Evolutionary conservation across 1,140 invertebrate genomes (phyloP).

Genomic region (Hestina assimilis): DNA sequence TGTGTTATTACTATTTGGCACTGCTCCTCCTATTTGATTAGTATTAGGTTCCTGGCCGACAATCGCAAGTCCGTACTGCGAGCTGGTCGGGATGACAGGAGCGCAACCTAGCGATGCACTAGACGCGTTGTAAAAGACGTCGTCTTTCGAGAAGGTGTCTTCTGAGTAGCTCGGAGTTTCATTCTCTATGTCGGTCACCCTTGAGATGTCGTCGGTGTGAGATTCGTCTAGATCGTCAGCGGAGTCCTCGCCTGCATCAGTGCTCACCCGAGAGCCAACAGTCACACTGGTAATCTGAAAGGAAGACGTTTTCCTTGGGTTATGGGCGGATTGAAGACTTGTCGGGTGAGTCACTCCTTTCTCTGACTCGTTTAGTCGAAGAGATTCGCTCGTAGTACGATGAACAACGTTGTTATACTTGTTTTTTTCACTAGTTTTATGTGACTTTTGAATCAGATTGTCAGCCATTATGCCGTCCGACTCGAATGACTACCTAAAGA

Average conservation of each 20-base stretch:
- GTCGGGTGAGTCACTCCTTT: conserved; percentile 77
- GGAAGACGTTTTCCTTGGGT: conserved; percentile 89
- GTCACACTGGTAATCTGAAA: conserved; percentile 95
- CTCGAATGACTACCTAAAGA: conserved; percentile 79
- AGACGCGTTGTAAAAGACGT: conserved; percentile 88
- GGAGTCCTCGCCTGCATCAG: conserved; percentile 93
- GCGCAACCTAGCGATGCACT: conserved; percentile 86
- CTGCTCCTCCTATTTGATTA: conserved; percentile 67
- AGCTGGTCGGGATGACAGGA: conserved; percentile 90
- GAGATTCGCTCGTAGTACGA: conserved; percentile 87
- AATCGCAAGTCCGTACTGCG: conserved; percentile 89
- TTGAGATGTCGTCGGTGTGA: conserved; percentile 91
- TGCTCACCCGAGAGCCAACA: conserved; percentile 86
- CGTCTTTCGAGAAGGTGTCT: conserved; percentile 90
- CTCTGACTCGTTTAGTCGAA: conserved; percentile 83
- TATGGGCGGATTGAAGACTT: conserved; percentile 76
- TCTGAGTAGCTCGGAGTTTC: conserved; percentile 92
- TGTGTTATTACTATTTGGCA: conserved; percentile 75
- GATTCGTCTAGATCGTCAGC: conserved; percentile 96
- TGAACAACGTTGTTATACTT: conserved; percentile 83
- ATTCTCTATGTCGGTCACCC: conserved; percentile 89
- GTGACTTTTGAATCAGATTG: conserved; percentile 79
- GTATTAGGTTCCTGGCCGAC: conserved; percentile 80
- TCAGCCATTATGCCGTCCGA: conserved; percentile 79
- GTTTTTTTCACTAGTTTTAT: conserved; percentile 79